Percentiles rank a stretch among this genome's conserved stretches.
Evolutionary conservation across 2,888 invertebrate species (phyloP).

Genomic region (Synanthedon vespiformis): DNA sequence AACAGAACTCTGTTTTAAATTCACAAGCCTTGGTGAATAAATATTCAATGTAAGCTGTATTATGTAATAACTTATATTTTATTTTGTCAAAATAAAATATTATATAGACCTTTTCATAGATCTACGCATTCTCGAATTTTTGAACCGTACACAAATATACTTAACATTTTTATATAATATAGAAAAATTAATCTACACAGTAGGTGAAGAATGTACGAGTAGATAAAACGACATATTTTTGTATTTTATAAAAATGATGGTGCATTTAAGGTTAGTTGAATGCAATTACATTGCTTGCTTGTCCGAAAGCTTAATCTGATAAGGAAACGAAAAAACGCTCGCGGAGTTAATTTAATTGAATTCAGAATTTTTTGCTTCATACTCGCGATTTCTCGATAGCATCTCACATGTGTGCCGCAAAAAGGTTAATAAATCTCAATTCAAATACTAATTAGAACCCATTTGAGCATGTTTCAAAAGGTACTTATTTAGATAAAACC

Average conservation of each 20-base stretch:
- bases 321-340: slow-evolving; percentile 45
- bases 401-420: slow-evolving; percentile 27
- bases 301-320: slow-evolving; percentile 52
- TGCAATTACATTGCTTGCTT: slow-evolving; percentile 58
- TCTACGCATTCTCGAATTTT: no score
- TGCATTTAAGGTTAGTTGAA: slow-evolving; percentile 36
- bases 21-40: no score
- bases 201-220: no score
- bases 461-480: slow-evolving; percentile 22
- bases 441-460: slow-evolving; percentile 32
- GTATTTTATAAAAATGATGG: background rate
- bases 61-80: no score
- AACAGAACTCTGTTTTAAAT: slow-evolving; percentile 21
- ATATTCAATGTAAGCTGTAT: no score
- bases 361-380: slow-evolving; percentile 36
- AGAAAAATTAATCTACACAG: no score
- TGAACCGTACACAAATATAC: no score
- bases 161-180: no score
- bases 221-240: no score
- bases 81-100: no score
- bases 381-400: slow-evolving; percentile 26
- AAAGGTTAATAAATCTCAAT: slow-evolving; percentile 29
- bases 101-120: no score
- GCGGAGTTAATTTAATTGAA: slow-evolving; percentile 56
- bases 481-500: slow-evolving; percentile 8